phyloP scores from a whole-genome alignment of 2,113 vertebrate species.

The Mixornis gularis region DNA sequence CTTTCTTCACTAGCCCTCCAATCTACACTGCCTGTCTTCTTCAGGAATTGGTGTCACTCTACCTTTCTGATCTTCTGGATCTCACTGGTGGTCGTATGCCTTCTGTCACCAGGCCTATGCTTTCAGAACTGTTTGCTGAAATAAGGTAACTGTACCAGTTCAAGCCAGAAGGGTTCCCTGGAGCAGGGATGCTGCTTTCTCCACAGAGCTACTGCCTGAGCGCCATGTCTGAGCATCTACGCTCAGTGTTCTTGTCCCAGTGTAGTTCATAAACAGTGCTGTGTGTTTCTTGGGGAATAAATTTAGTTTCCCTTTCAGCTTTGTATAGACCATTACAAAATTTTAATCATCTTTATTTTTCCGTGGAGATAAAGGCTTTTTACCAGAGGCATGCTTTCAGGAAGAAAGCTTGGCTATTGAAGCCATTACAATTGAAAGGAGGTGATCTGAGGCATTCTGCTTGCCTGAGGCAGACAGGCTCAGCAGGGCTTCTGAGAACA shows the following conservation, averaged over 20 bases:
- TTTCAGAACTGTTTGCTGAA: background rate
- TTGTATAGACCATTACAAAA: background rate
- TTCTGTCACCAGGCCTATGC: background rate
- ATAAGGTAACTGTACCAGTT: background rate
- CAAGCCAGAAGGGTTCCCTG: background rate
- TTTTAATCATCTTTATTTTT: background rate
- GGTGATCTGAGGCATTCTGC: background rate
- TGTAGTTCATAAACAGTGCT: background rate
- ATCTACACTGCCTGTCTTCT: background rate
- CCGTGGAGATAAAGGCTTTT: background rate
- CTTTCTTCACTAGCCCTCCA: background rate
- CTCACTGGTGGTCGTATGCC: background rate
- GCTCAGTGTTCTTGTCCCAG: rapidly evolving
- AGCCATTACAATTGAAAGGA: background rate
- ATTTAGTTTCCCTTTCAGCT: background rate
- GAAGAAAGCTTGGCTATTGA: background rate
- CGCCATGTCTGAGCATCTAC: rapidly evolving
- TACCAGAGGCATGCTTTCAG: background rate
- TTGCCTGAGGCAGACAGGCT: background rate
- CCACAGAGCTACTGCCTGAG: background rate
- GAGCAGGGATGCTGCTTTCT: background rate
- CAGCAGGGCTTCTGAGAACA: background rate
- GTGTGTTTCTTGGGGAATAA: background rate
- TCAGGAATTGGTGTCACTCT: background rate
- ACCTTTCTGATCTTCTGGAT: background rate